These are phyloP conservation scores for Tiaroga cobitis DNA, from an alignment of 2,797 vertebrate genomes.

Conservation along the genomic window DNA sequence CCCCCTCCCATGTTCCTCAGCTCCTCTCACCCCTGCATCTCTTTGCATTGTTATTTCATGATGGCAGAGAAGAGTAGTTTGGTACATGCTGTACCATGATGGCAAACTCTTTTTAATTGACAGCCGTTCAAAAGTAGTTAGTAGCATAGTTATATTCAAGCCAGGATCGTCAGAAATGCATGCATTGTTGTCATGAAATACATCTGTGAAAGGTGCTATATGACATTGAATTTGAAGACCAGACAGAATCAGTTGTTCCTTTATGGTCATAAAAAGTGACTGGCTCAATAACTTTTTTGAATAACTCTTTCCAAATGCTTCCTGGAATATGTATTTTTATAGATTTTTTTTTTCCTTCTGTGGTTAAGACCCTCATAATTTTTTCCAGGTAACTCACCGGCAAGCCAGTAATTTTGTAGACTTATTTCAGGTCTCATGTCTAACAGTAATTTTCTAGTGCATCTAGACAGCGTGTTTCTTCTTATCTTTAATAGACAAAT, in stretches of 20 bases:
- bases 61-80: not conserved
- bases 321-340: constrained; percentile 1
- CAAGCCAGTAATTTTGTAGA: not conserved
- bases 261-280: not conserved
- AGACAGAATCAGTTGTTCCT: constrained; percentile 10
- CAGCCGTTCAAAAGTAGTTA: not conserved
- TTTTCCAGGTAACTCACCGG: not conserved
- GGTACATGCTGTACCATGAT: not conserved
- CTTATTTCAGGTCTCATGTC: not conserved
- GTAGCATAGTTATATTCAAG: not conserved
- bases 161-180: not conserved
- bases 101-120: not conserved
- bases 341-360: not conserved
- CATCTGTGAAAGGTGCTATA: not conserved
- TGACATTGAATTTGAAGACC: not conserved
- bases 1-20: not conserved
- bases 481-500: not conserved
- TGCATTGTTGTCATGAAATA: too few relatives aligned
- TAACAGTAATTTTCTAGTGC: not conserved
- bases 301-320: not conserved
- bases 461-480: not conserved
- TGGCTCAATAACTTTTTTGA: not conserved
- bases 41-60: not conserved
- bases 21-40: not conserved
- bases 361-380: not conserved